Evolutionary conservation across 2,113 vertebrate species (phyloP).

Genomic region (Meles meles): DNA sequence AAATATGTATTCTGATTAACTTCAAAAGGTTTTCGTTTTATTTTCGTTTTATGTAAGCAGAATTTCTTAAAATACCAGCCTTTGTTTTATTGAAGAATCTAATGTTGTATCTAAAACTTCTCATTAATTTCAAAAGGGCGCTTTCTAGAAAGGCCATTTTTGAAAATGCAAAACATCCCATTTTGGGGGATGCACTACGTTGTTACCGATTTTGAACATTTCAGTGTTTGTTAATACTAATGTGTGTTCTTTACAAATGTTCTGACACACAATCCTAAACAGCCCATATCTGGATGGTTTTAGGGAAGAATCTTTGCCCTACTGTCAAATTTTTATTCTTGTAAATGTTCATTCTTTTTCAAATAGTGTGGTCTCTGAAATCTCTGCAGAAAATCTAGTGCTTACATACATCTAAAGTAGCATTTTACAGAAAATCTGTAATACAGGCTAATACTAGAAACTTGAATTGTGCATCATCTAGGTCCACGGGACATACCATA

Average conservation of each 20-base stretch:
- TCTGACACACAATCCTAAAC: background rate
- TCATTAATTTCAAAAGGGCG: background rate
- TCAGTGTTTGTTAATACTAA: background rate
- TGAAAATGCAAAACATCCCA: background rate
- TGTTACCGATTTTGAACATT: background rate
- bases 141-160: background rate
- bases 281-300: background rate
- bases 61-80: background rate
- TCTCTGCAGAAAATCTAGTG: background rate
- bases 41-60: background rate
- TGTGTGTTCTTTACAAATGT: background rate
- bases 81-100: slow-evolving; percentile 39
- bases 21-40: background rate
- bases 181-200: background rate
- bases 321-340: background rate
- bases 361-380: background rate
- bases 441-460: background rate
- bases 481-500: background rate
- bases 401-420: background rate
- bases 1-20: background rate
- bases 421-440: background rate
- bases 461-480: background rate
- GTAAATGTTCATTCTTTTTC: background rate
- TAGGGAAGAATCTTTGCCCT: background rate
- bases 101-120: background rate